These are phyloP conservation scores for Scolopax rusticola DNA, from an alignment of 2,797 vertebrate genomes.

Conservation along the genomic window DNA sequence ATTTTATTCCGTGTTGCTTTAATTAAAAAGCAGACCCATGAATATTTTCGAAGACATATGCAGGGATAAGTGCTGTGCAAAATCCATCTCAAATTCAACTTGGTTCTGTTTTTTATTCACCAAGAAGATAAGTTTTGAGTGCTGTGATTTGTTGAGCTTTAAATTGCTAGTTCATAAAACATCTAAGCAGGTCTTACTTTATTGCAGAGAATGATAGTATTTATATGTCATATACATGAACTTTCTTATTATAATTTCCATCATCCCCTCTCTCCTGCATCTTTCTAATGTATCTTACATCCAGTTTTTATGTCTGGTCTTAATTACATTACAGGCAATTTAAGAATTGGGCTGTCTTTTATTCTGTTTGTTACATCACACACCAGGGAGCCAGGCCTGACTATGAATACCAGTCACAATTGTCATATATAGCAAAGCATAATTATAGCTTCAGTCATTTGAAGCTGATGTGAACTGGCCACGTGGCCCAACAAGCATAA, in stretches of 20 bases:
- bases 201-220: background rate
- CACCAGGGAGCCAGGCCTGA: background rate
- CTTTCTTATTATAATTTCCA: background rate
- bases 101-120: background rate
- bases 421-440: constrained; percentile 28
- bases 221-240: background rate
- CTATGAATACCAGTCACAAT: constrained; percentile 15
- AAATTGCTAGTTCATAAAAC: background rate
- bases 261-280: background rate
- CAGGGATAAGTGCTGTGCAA: background rate
- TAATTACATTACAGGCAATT: constrained; percentile 12
- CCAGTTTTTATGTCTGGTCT: background rate
- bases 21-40: background rate
- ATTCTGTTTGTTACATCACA: constrained; percentile 4
- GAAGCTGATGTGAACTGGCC: background rate
- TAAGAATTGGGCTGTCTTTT: background rate
- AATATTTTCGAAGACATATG: background rate
- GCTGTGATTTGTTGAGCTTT: background rate
- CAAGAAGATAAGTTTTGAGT: background rate
- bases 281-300: background rate
- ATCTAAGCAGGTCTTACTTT: background rate
- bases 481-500: background rate
- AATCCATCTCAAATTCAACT: background rate
- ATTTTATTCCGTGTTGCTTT: background rate
- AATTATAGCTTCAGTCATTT: constrained; percentile 45